A percentile compares a stretch with the other conserved stretches of the same genome.
These are phyloP conservation scores for Rhinopomastus cyanomelas DNA, from an alignment of 2,113 vertebrate species.

Conservation along the genomic window DNA sequence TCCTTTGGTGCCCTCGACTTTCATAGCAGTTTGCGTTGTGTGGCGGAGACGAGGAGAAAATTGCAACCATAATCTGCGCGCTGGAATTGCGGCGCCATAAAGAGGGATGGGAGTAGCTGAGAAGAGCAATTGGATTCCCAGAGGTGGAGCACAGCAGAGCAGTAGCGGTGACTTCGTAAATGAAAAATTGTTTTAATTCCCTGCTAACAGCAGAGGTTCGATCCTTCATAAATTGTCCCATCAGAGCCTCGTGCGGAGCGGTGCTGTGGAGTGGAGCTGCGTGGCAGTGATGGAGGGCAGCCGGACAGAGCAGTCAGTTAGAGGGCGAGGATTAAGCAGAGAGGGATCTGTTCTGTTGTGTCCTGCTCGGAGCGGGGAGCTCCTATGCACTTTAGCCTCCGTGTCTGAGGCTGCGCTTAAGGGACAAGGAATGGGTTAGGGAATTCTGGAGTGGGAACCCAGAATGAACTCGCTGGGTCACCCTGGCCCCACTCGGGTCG, in stretches of 20 bases:
- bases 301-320: constrained; percentile 65
- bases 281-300: constrained; percentile 55
- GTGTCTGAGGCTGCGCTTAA: neutral
- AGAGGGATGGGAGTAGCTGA: constrained; percentile 78
- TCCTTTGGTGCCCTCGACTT: constrained; percentile 66
- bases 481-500: too few species aligned
- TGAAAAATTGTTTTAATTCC: constrained; percentile 90
- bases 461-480: too few species aligned
- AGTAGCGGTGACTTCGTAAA: constrained; percentile 80
- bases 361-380: constrained; percentile 10
- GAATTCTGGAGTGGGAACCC: too few species aligned
- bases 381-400: constrained; percentile 26
- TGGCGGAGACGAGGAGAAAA: constrained; percentile 82
- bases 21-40: constrained; percentile 73
- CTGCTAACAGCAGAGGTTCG: constrained; percentile 84
- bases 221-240: constrained; percentile 87
- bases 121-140: constrained; percentile 76
- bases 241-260: constrained; percentile 79
- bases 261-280: constrained; percentile 67
- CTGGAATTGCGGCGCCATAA: constrained; percentile 76
- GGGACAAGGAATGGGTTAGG: too few species aligned
- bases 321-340: constrained; percentile 60
- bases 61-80: constrained; percentile 82
- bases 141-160: constrained; percentile 80
- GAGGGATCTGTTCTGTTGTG: constrained; percentile 11